Base-by-base conservation (phyloP, 1,140 invertebrate species). In the Grapholita molesta region DNA sequence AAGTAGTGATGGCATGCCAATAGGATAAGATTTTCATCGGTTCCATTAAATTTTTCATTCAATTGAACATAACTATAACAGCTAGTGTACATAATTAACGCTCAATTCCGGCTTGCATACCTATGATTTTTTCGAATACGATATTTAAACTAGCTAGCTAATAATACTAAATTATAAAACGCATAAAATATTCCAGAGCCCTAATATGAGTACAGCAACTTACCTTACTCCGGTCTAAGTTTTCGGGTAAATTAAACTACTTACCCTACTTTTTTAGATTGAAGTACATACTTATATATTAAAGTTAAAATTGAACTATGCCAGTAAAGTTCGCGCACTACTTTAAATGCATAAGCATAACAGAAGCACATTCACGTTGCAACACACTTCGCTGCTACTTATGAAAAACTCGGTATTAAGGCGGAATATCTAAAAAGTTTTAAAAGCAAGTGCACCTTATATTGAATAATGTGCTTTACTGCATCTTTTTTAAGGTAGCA, bases 301-400 rank as follows among this genome's bases (percentile, higher is more conserved):
- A 28, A 61, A 30, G n/a, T 61, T 61, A 30, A 61, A 61, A 30
- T 61, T 61, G 12, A 61, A 61, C 55, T 28, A 61, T 61, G 25
- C 30, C 21, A 32, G n/a, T 15, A 28, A 61, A 61, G n/a, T 61
- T 15, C 25, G 28, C 24, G 55, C 12, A 28, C 55, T 61, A 61
- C 28, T 61, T 61, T 25, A 61, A 61, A 61, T 61, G 55, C 55
- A 61, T 57, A 57, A 57, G 53, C 53, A 57, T 57, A 61, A 61
- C 55, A 61, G 55, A 61, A 28, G 55, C 55, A 28, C 55, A 61
- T 61, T 61, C 55, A 32, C 55, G 24, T 61, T 61, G 55, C 55
- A 61, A 30, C 25, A 61, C 55, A 61, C 55, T 61, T 61, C 55
- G 32, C 25, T 18, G 55, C 55, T 61, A 61, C 55, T 61, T 61